These are phyloP conservation scores for Aphyosemion australe DNA, from an alignment of 2,113 vertebrate genomes.

Conservation along the genomic window DNA sequence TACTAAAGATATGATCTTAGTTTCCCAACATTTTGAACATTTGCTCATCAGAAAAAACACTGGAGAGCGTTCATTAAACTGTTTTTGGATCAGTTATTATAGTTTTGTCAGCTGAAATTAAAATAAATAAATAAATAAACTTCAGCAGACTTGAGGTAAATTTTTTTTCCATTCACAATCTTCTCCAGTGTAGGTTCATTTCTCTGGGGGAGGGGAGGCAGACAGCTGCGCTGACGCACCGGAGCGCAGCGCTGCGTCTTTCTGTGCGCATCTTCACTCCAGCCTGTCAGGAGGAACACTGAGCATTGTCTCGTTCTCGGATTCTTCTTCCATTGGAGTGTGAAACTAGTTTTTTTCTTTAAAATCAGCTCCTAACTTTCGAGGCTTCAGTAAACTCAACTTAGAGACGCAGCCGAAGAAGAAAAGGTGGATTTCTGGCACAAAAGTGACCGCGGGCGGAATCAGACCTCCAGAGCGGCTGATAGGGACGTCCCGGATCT, in stretches of 20 bases:
- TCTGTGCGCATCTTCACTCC: constrained; percentile 63
- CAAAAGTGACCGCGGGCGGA: not conserved
- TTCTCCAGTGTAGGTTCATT: no score
- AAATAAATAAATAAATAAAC: no score
- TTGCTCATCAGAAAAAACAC: no score
- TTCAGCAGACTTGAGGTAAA: no score
- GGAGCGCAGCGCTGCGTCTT: constrained; percentile 28
- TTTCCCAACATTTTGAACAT: no score
- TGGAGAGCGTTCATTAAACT: no score
- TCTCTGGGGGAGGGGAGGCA: constrained; percentile 15
- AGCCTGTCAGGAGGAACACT: constrained; percentile 47
- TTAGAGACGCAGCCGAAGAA: constrained; percentile 19
- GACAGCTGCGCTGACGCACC: constrained; percentile 68
- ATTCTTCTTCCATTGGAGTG: not conserved
- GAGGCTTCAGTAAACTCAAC: not conserved
- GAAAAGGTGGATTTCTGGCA: constrained; percentile 2
- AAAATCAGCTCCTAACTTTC: not conserved
- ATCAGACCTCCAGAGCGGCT: not conserved
- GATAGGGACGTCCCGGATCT: constrained; percentile 18
- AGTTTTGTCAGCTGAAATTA: no score
- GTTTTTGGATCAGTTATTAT: no score
- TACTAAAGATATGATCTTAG: no score
- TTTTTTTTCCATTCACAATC: no score
- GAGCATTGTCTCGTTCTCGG: constrained; percentile 41
- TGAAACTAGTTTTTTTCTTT: no score